Base-by-base conservation (phyloP, 2,797 vertebrate species). In the Oryzias dopingdopingensis region DNA sequence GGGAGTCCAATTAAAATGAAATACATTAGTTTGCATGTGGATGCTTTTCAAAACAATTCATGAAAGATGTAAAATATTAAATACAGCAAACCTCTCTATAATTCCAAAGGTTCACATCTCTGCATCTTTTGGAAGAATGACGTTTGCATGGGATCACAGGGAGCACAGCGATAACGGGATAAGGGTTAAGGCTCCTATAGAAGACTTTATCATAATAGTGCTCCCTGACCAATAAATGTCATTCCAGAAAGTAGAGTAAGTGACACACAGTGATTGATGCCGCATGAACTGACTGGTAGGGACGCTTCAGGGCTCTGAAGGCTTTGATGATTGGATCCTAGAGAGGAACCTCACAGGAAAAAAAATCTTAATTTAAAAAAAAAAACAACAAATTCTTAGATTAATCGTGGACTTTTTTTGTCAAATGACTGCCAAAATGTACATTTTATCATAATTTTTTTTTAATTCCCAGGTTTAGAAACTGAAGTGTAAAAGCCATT, bases 131-230 rank as follows among this genome's bases (percentile, higher is more conserved):
- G 15, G 12, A 52, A 15, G 52, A 55, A 71, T 67, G 56, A 32
- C 8, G 26, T 26, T 56, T 17, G 24, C 20, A 57, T 63, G 62
- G 70, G 22, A 53, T 22, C 15, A n/a, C 14, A 5, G 50, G 42
- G 49, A 52, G 5, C 14, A 2, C 14, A 44, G 42, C 51, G 64
- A 79, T 62, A 15, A 71, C 65, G 54, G 29, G 49, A 67, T 0
- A 14, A 54, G 47, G 65, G 65, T 69, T 55, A 64, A 62, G 4
- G 42, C 42, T 29, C 41, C 49, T 54, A 59, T 48, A 43, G 43
- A 55, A 41, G 49, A 45, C 70, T 74, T 52, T 52, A 59, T 74
- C 65, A 48, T 22, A 42, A n/a, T n/a, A 12, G 44, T 42, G 1
- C 1, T 10, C 42, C 17, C 12, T 40, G 5, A 5, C 17, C 59